Conservation (phyloP, 2,113 vertebrate species). For the Neolamprologus ventralis region DNA sequence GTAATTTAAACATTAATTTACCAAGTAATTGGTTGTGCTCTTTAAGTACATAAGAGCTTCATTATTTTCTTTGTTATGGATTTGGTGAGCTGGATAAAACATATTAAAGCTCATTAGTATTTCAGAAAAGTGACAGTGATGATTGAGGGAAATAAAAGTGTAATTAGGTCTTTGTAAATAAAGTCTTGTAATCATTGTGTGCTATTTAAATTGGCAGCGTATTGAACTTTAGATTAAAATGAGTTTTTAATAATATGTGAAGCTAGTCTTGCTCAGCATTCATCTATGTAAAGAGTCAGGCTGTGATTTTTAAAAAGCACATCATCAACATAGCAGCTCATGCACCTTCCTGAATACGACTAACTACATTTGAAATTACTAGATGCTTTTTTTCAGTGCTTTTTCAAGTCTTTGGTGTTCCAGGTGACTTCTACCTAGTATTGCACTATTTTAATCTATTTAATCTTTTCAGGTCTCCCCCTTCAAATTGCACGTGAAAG, state of each 20-base stretch:
- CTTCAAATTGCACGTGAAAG: neutral
- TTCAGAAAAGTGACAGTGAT: neutral
- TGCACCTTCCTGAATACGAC: neutral
- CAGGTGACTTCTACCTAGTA: neutral
- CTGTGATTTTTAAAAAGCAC: neutral
- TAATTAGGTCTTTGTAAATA: neutral
- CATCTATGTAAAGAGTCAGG: neutral
- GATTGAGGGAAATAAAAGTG: neutral
- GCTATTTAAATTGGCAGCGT: neutral
- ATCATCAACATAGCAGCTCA: neutral
- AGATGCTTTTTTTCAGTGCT: neutral
- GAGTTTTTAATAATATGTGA: neutral
- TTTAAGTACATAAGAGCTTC: neutral
- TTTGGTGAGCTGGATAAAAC: neutral
- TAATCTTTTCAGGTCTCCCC: neutral
- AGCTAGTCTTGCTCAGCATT: neutral
- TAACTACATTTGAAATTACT: neutral
- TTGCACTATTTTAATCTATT: neutral
- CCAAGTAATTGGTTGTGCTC: neutral
- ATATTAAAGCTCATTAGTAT: neutral
- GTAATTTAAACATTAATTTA: neutral
- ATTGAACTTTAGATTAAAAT: neutral
- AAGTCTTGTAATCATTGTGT: neutral
- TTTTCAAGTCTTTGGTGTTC: neutral
- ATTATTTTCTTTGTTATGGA: neutral